These are phyloP conservation scores for Heliconius nattereri DNA, from an alignment of 1,140 invertebrate genomes.

Conservation along the genomic window DNA sequence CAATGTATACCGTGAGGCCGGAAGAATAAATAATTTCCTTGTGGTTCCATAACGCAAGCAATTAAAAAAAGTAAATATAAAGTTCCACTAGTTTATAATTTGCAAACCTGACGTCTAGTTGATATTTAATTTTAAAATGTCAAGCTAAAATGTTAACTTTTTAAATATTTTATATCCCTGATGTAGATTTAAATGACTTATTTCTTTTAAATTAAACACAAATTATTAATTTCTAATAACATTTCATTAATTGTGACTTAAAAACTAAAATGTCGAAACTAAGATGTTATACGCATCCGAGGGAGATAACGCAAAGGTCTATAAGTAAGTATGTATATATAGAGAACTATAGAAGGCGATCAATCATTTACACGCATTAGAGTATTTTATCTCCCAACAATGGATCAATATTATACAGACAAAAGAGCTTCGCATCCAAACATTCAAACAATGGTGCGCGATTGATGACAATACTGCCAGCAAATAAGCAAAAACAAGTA, in stretches of 20 bases:
- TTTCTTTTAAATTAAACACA: too few species aligned
- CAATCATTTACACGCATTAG: constrained; percentile 40
- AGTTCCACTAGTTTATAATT: neutral
- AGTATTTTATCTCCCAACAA: constrained; percentile 38
- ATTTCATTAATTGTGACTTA: too few species aligned
- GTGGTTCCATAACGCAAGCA: neutral
- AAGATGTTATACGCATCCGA: neutral
- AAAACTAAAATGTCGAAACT: too few species aligned
- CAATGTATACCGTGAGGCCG: neutral
- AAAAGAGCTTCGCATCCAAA: constrained; percentile 35
- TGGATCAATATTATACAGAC: constrained; percentile 33
- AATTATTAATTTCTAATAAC: too few species aligned
- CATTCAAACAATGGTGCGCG: constrained; percentile 31
- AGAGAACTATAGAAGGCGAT: constrained; percentile 31
- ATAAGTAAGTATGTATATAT: constrained; percentile 4
- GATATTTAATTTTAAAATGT: neutral
- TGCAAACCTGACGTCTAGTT: neutral
- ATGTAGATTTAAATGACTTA: too few species aligned
- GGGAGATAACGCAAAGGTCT: neutral
- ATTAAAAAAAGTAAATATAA: too few species aligned
- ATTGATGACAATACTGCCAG: constrained; percentile 30
- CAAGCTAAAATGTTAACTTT: too few species aligned
- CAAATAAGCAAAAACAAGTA: constrained; percentile 27
- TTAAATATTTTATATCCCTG: too few species aligned
- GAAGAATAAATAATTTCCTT: too few species aligned